Percentiles rank a stretch among this genome's conserved stretches.
phyloP scores from a whole-genome alignment of 2,113 vertebrate genomes.

The Bagarius yarrelli region DNA sequence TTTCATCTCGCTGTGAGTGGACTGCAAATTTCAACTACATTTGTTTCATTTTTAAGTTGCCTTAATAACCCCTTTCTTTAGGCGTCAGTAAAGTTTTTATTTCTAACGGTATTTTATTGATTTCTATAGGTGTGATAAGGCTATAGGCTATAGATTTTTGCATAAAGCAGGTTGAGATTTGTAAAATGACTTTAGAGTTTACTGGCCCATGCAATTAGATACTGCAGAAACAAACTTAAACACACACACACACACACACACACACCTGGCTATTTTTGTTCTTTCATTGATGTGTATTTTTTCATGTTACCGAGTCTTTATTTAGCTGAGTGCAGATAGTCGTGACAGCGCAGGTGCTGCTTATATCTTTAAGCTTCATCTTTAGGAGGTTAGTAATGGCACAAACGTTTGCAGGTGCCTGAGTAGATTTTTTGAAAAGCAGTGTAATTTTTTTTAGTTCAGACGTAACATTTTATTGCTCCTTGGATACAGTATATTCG shows the following conservation, averaged over 20 bases:
- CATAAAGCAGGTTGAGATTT: background rate
- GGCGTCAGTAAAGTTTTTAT: background rate
- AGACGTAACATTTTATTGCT: constrained; percentile 10
- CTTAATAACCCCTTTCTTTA: background rate
- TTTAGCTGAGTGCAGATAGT: constrained; percentile 6
- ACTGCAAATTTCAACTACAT: too few relatives aligned
- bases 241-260: background rate
- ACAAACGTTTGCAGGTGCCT: constrained; percentile 21
- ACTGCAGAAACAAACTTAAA: background rate
- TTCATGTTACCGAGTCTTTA: background rate
- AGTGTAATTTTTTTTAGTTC: constrained; percentile 1
- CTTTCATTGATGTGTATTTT: constrained; percentile 8
- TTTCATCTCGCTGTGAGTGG: background rate
- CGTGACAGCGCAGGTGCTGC: background rate
- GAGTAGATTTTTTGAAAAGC: constrained; percentile 25
- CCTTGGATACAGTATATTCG: background rate
- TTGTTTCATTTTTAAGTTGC: background rate
- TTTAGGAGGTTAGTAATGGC: constrained; percentile 5
- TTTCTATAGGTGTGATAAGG: background rate
- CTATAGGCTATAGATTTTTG: background rate
- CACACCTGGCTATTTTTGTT: background rate
- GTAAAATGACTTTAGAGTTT: background rate
- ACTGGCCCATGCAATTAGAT: background rate
- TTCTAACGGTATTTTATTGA: background rate
- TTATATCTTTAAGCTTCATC: constrained; percentile 18